Base-by-base conservation (phyloP, 2,888 invertebrate genomes). In the Platypus cylindrus region DNA sequence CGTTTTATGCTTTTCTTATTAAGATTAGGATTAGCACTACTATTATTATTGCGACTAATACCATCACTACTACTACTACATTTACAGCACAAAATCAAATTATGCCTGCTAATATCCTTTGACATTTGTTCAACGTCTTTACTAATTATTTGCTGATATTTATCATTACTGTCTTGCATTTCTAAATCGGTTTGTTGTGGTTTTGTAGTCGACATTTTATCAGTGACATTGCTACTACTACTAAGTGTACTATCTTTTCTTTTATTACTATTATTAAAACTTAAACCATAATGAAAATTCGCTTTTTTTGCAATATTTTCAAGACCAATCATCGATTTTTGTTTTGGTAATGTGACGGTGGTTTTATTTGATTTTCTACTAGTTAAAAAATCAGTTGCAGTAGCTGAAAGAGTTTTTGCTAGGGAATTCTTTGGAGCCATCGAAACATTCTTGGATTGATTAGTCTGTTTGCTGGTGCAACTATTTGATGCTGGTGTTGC, bases 91-190 rank as follows among this genome's bases (percentile, higher is more conserved):
- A n/a, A n/a, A n/a, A n/a, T n/a, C 46, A 51, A 45, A 42, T 47
- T 52, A 48, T 49, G 43, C 46, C 53, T 55, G n/a, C n/a, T n/a
- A 41, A 48, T 48, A 45, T 47, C 51, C 30, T 40, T 47, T n/a
- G n/a, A n/a, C n/a, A n/a, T n/a, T n/a, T n/a, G n/a, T n/a, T n/a
- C n/a, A n/a, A n/a, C n/a, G n/a, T n/a, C n/a, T n/a, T n/a, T n/a
- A n/a, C n/a, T n/a, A n/a, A n/a, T n/a, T n/a, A n/a, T n/a, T n/a
- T n/a, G n/a, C n/a, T n/a, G n/a, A n/a, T n/a, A n/a, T 46, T 55
- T 55, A 40, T 59, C 59, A n/a, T n/a, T n/a, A 54, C 55, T 55
- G 53, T 58, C 59, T 49, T 55, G 56, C 54, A 58, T 56, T 55
- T 56, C 54, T 54, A 57, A 59, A 38, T 52, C 51, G 37, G 42